Base-by-base conservation (phyloP, 2,888 invertebrate genomes). In the Helicoverpa assulta region DNA sequence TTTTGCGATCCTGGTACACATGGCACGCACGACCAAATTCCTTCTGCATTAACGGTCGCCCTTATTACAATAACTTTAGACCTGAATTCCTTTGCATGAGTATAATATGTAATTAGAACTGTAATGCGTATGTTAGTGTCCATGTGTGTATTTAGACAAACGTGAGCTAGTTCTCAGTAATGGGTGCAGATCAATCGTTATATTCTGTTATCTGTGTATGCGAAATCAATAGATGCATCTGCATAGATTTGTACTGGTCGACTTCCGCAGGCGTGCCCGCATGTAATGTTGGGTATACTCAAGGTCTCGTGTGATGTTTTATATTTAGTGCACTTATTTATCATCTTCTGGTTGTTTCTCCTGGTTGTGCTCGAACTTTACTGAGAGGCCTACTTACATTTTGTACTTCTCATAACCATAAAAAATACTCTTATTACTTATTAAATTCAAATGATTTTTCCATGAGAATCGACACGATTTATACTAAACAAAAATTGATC, bases 201-300 rank as follows among this genome's bases (percentile, higher is more conserved):
- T 47, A 47, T 47, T n/a, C 47, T 47, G 47, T 47, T 88, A 88
- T 84, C 85, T 85, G 76, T 78, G 67, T 66, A 73, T 79, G 66
- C 69, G 80, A 76, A 86, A 88, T 88, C 87, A 81, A 81, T 85
- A 76, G 84, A 84, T 82, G 76, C 75, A 85, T 86, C 85, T 83
- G 70, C 68, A 61, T 40, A 37, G 67, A 62, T 84, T 83, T 81
- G 67, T 61, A 61, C 54, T 54, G 54, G 54, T 52, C 50, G 71
- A 76, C 75, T 87, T 87, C 88, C 85, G 86, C 84, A 85, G 83
- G 80, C 73, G 77, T 52, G 64, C 51, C 66, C 67, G 76, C 66
- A 77, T 73, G 56, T 57, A 76, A 76, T 69, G 56, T 70, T 70
- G 47, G n/a, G 43, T 43, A 43, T 14, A 14, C 5, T 61, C 68